phyloP scores from a whole-genome alignment of 2,888 invertebrate species.

The Mythimna lalbum region DNA sequence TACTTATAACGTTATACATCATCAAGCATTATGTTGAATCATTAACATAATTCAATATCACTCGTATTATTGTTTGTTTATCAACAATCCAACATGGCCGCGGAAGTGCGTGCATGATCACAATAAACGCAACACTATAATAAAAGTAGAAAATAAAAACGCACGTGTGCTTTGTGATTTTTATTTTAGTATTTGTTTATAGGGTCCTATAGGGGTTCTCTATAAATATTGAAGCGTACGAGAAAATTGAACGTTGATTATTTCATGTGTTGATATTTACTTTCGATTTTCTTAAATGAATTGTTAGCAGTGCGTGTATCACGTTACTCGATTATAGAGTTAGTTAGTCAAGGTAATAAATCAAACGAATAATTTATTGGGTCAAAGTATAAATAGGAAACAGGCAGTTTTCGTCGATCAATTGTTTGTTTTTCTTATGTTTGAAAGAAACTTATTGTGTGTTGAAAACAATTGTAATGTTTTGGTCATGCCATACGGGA shows the following conservation, averaged over 20 bases:
- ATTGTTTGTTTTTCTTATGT: conserved; percentile 27
- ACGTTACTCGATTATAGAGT: conserved; percentile 29
- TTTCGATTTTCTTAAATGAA: conserved; percentile 36
- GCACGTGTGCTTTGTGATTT: conserved; percentile 52
- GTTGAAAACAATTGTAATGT: conserved; percentile 1
- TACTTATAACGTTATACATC: conserved; percentile 43
- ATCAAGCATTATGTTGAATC: conserved; percentile 54
- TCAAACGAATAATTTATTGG: conserved; percentile 44
- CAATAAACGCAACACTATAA: conserved; percentile 66
- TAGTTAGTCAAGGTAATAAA: conserved; percentile 45
- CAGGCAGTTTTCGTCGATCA: conserved; percentile 17
- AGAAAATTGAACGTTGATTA: conserved; percentile 49
- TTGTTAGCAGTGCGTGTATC: conserved; percentile 51
- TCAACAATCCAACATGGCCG: conserved; percentile 30
- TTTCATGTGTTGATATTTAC: conserved; percentile 43
- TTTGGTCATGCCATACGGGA: conserved; percentile 1
- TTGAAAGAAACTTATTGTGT: conserved; percentile 17
- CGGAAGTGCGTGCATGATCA: conserved; percentile 69
- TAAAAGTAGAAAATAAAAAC: conserved; percentile 66
- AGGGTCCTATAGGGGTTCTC: conserved; percentile 39
- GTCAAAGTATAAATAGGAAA: conserved; percentile 42
- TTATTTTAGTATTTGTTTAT: conserved; percentile 52
- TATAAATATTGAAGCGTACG: conserved; percentile 56
- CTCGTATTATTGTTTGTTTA: conserved; percentile 45
- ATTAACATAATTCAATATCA: conserved; percentile 49